Conservation (phyloP, 2,888 invertebrate genomes). For the Apodemia hepburni region DNA sequence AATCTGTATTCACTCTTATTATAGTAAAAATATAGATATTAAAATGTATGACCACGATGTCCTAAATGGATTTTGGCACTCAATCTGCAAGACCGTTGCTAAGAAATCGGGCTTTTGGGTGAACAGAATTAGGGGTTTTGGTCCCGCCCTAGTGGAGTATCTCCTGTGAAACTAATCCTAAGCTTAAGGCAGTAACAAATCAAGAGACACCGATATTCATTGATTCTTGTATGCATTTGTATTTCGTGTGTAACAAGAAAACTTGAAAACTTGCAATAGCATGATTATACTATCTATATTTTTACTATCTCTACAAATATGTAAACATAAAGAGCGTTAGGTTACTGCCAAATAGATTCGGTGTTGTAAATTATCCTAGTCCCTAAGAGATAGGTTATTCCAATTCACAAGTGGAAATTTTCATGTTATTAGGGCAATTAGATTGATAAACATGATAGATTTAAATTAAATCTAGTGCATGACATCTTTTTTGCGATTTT, state of each 20-base stretch:
- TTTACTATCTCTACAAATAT: background rate
- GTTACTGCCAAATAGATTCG: constrained; percentile 75
- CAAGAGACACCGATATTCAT: background rate
- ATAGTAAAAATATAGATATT: background rate
- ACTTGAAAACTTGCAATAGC: background rate
- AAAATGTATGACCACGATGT: background rate
- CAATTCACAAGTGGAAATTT: constrained; percentile 46
- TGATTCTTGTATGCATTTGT: background rate
- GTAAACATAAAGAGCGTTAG: constrained; percentile 52
- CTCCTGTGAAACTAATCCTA: too few species aligned
- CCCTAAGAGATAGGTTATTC: constrained; percentile 53
- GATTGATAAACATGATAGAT: constrained; percentile 38
- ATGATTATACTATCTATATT: background rate
- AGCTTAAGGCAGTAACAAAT: too few species aligned
- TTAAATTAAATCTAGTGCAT: constrained; percentile 48
- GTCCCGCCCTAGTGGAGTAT: too few species aligned
- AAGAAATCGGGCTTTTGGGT: too few species aligned
- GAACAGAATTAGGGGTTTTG: too few species aligned
- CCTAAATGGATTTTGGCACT: too few species aligned
- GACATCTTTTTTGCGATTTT: constrained; percentile 54
- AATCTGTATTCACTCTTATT: constrained; percentile 11
- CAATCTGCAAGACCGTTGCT: too few species aligned
- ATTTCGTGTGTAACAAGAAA: background rate
- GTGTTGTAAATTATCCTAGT: constrained; percentile 70
- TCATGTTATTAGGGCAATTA: constrained; percentile 43